Evolutionary conservation across 1,140 invertebrate species (phyloP), one percentile per base, ranked within the genome.

Genomic region (Orius insidiosus): DNA sequence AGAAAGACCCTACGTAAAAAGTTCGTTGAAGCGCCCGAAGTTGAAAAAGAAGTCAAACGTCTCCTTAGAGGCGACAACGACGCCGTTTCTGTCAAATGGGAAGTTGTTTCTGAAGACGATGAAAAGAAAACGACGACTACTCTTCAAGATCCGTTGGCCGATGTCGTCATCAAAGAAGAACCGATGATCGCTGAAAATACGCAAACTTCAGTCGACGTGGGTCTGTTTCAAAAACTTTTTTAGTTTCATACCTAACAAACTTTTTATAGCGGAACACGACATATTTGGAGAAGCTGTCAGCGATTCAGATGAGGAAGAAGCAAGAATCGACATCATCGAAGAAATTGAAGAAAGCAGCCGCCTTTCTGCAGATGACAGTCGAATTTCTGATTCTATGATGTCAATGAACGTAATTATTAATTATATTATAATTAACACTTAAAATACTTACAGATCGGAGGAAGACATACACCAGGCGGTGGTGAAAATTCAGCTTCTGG

Each of bases 1-100:
- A 71, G 93, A 37, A 95, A 96, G 69, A 95, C 89, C 0, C 64
- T 97, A 10, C 90, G 89, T 58, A 96, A 97, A 64, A 97, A 97
- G 55, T 92, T 88, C 65, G 82, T 92, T 1, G 94, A 98, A 65
- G 87, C 89, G 38, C 90, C 90, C 1, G 93, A 97, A 68, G 93
- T 97, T 54, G 94, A 98, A 60, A 97, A 96, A 63, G 93, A 97
- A 70, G 79, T 86, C 0, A 94, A 95, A 61, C 67, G 89, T 46
- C 64, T 98, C 13, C 69, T 98, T 9, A 70, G 88, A 54, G 78
- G 55, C 7, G 57, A 59, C 56, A 70, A 71, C 50, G 74, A 78
- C 56, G 75, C 75, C 40, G 68, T 72, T 3, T 68, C 68, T 57
- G 83, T 95, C 1, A 82, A 81, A 46, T 96, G 84, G 78, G 90